A percentile compares a stretch with the other conserved stretches of the same genome.
These are phyloP conservation scores for Chaenocephalus aceratus DNA, from an alignment of 2,113 vertebrate species.

Conservation along the genomic window DNA sequence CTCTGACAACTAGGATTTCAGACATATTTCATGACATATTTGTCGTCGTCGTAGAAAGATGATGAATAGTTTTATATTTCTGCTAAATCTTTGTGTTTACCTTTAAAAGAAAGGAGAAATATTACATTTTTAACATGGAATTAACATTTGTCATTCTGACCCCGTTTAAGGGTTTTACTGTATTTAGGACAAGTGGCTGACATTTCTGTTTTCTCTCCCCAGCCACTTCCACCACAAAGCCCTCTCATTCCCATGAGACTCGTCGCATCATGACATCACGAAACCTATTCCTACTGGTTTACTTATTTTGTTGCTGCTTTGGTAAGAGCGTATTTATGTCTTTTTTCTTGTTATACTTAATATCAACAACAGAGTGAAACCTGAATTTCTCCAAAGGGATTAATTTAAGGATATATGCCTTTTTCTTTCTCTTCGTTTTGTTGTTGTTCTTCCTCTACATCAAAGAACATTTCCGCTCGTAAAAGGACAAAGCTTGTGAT, in stretches of 20 bases:
- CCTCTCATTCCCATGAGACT: conserved; percentile 57
- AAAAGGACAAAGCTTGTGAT: neutral
- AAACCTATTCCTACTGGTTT: conserved; percentile 65
- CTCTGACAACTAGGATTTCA: neutral
- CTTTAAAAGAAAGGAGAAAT: no score
- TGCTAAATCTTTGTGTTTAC: no score
- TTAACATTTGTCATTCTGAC: neutral
- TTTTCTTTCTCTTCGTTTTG: no score
- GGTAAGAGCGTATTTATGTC: conserved; percentile 56
- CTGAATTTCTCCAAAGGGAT: no score
- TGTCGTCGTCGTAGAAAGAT: neutral
- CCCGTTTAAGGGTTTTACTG: no score
- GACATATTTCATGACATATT: neutral
- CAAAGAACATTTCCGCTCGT: no score
- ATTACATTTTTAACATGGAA: neutral
- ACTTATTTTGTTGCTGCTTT: conserved; percentile 40
- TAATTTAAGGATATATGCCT: no score
- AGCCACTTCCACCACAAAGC: conserved; percentile 49
- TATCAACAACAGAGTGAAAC: no score
- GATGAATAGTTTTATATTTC: no score
- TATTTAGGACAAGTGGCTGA: neutral
- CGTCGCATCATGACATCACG: conserved; percentile 59
- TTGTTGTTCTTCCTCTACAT: neutral
- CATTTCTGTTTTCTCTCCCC: conserved; percentile 45
- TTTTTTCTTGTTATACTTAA: no score